phyloP scores from a whole-genome alignment of 2,888 invertebrate species.

The Bombyx huttoni region DNA sequence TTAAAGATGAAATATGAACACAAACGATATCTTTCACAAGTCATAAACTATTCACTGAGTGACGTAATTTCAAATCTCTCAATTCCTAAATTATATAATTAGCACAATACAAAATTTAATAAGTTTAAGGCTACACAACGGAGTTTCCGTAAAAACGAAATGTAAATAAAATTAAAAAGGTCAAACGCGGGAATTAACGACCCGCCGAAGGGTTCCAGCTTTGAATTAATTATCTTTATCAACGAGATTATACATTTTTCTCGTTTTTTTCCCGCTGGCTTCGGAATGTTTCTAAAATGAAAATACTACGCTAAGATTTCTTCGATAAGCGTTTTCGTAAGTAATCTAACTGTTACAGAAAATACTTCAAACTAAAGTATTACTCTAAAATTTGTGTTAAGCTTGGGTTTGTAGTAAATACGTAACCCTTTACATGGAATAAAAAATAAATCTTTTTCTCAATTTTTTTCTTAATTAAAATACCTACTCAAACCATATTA shows the following conservation, averaged over 20 bases:
- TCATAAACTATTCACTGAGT: neutral
- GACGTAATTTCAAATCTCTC: neutral
- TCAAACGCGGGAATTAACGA: conserved; percentile 23
- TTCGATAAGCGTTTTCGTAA: neutral
- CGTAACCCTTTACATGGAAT: too few relatives aligned
- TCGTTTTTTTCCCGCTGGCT: conserved; percentile 10
- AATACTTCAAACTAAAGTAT: too few relatives aligned
- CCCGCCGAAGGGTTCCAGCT: conserved; percentile 21
- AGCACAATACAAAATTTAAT: conserved; percentile 4
- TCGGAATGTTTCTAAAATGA: conserved; percentile 1
- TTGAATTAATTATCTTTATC: conserved; percentile 27
- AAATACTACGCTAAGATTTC: conserved; percentile 4
- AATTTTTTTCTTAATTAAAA: too few relatives aligned
- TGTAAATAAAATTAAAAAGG: conserved; percentile 21
- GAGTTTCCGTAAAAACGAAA: conserved; percentile 12
- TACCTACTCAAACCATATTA: too few relatives aligned
- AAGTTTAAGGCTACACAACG: conserved; percentile 8
- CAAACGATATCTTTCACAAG: neutral
- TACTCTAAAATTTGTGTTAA: too few relatives aligned
- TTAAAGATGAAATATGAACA: neutral
- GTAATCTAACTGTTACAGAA: neutral
- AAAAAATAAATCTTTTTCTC: too few relatives aligned
- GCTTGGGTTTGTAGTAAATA: too few relatives aligned
- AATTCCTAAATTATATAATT: conserved; percentile 4
- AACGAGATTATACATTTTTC: conserved; percentile 20